A percentile compares a stretch with the other conserved stretches of the same genome.
Conservation (phyloP, 2,888 invertebrate genomes). For the Drosophila eohydei region DNA sequence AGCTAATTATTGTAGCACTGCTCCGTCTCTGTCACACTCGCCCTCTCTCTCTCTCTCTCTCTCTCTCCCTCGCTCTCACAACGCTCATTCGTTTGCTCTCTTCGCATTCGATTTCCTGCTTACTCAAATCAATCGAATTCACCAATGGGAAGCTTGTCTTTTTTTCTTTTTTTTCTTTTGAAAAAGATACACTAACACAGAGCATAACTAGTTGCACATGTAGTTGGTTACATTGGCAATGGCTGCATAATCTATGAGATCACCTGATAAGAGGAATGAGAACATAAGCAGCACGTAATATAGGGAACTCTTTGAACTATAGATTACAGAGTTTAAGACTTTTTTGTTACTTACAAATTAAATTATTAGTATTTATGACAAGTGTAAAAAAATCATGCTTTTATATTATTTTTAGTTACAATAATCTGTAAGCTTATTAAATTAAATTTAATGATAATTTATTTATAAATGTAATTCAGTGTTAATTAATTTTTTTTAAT, state of each 20-base stretch:
- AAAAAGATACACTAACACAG: slow-evolving; percentile 24
- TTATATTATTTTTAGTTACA: too few relatives aligned
- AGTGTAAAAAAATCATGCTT: too few relatives aligned
- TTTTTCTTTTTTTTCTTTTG: slow-evolving; percentile 37
- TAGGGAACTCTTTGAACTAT: too few relatives aligned
- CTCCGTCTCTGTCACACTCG: slow-evolving; percentile 8
- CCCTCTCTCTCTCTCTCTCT: slow-evolving; percentile 2
- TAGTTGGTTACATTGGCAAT: not conserved
- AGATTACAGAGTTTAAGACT: too few relatives aligned
- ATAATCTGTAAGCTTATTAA: too few relatives aligned
- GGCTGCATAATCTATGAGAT: not conserved
- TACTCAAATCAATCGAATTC: slow-evolving; percentile 52
- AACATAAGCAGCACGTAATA: too few relatives aligned
- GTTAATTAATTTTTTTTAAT: too few relatives aligned
- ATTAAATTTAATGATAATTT: too few relatives aligned
- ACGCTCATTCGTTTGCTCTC: slow-evolving; percentile 15
- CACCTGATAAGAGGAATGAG: not conserved
- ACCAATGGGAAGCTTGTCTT: slow-evolving; percentile 59
- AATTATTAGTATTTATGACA: too few relatives aligned
- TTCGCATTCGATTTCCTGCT: slow-evolving; percentile 46
- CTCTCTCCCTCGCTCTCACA: slow-evolving; percentile 5
- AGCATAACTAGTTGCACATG: too few relatives aligned
- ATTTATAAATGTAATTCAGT: too few relatives aligned
- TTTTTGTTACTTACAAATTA: too few relatives aligned
- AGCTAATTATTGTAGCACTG: slow-evolving; percentile 57